Evolutionary conservation across 2,888 invertebrate species (phyloP).

Genomic region (Biston betularia): DNA sequence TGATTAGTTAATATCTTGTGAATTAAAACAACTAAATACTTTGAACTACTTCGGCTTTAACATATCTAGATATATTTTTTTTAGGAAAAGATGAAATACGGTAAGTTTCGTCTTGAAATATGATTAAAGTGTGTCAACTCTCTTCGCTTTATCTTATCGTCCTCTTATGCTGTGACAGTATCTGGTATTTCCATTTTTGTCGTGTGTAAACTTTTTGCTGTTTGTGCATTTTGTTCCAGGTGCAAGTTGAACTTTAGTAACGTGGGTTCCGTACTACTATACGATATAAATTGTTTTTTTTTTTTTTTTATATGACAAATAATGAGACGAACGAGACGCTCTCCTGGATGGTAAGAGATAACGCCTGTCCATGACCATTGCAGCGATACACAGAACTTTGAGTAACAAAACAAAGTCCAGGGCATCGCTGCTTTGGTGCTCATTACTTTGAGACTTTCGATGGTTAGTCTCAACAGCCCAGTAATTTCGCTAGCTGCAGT

Average conservation of each 20-base stretch:
- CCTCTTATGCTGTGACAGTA: constrained; percentile 1
- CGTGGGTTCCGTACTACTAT: too few relatives aligned
- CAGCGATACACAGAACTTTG: too few relatives aligned
- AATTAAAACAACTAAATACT: neutral
- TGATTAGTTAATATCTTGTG: neutral
- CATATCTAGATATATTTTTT: neutral
- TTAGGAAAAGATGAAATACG: neutral
- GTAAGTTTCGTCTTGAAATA: neutral
- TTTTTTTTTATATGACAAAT: too few relatives aligned
- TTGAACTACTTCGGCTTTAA: neutral
- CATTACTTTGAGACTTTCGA: too few relatives aligned
- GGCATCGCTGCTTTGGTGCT: too few relatives aligned
- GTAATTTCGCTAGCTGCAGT: too few relatives aligned
- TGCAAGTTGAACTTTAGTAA: neutral
- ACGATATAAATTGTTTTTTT: too few relatives aligned
- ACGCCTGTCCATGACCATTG: too few relatives aligned
- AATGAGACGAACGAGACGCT: too few relatives aligned
- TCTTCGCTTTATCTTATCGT: constrained; percentile 8
- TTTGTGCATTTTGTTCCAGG: neutral
- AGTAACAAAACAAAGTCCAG: too few relatives aligned
- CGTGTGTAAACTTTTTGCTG: neutral
- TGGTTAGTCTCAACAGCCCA: too few relatives aligned
- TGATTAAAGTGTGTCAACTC: constrained; percentile 1
- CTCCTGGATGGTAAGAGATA: too few relatives aligned
- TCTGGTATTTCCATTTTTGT: neutral